Conservation (phyloP, 2,888 invertebrate species). For the Serripes groenlandicus region DNA sequence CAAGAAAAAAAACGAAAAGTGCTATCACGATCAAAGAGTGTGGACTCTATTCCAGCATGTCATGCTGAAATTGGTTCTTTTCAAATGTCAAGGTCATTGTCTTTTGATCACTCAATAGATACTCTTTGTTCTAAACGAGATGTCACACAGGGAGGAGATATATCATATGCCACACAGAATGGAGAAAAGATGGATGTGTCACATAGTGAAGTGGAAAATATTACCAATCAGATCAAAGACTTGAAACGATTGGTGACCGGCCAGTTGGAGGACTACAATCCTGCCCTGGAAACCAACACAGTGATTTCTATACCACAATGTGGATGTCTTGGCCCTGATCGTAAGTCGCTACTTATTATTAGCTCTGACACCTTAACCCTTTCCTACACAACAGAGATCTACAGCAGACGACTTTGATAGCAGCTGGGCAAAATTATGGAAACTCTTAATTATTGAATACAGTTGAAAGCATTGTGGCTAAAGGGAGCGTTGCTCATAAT, state of each 20-base stretch:
- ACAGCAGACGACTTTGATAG: neutral
- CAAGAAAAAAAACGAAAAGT: too few species aligned
- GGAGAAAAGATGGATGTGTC: neutral
- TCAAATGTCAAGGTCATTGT: slow-evolving; percentile 36
- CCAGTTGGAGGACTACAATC: slow-evolving; percentile 85
- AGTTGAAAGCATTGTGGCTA: neutral
- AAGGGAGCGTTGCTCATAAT: neutral
- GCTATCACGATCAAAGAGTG: slow-evolving; percentile 37
- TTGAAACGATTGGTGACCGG: slow-evolving; percentile 60
- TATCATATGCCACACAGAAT: neutral
- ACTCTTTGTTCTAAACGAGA: too few species aligned
- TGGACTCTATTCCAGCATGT: slow-evolving; percentile 3
- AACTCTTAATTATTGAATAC: neutral
- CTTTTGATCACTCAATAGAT: neutral
- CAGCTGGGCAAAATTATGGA: neutral
- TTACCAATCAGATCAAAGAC: slow-evolving; percentile 63
- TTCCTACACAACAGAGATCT: neutral
- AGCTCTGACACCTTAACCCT: neutral
- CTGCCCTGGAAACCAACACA: slow-evolving; percentile 89
- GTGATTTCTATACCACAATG: slow-evolving; percentile 96
- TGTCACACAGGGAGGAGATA: neutral
- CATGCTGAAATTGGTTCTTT: neutral
- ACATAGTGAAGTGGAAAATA: slow-evolving; percentile 24
- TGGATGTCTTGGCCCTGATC: slow-evolving; percentile 93
- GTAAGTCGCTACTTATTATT: slow-evolving; percentile 84